Evolutionary conservation across 2,797 vertebrate genomes (phyloP), one percentile per base, ranked within the genome.

Genomic region (Eleutherodactylus coqui): DNA sequence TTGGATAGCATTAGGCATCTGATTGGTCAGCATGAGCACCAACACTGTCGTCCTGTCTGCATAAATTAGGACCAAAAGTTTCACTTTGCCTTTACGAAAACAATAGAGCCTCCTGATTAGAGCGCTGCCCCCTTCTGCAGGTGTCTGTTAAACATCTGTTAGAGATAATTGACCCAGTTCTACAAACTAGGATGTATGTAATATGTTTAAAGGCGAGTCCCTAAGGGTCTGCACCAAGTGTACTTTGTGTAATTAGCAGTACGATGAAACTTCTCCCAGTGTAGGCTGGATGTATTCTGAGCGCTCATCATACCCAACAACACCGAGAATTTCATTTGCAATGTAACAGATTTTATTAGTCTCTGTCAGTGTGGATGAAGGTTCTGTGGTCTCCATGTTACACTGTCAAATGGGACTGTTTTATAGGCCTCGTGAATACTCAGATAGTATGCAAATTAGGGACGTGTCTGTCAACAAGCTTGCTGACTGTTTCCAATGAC

Each of bases 121-220:
- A 34, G 67, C 53, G 49, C 36, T 34, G 29, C 27, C 49, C 32
- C 49, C 51, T 2, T 51, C 51, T 38, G 49, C 49, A 36, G 51
- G 75, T 78, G 75, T 58, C 34, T 78, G 34, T 51, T 38, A 49
- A 53, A 69, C 79, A 82, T 72, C 79, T 72, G 79, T 16, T 82
- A 36, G 64, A 82, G 47, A 82, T 82, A 72, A 72, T 72, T 82
- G 79, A 82, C 79, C 79, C 79, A 82, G 64, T 82, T 82, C 69
- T 82, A 72, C 64, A 53, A 70, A 72, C 64, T 70, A n/a, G 69
- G 64, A 82, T 82, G 51, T 82, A 82, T 82, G 67, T 55, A 64
- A 45, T 43, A 79, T 79, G 78, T 29, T 73, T 70, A 72, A 72
- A 82, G 47, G 60, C 62, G 29, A 53, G 34, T 82, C 79, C 45